A percentile compares a stretch with the other conserved stretches of the same genome.
Conservation (phyloP, 2,888 invertebrate species). For the Theretra japonica region DNA sequence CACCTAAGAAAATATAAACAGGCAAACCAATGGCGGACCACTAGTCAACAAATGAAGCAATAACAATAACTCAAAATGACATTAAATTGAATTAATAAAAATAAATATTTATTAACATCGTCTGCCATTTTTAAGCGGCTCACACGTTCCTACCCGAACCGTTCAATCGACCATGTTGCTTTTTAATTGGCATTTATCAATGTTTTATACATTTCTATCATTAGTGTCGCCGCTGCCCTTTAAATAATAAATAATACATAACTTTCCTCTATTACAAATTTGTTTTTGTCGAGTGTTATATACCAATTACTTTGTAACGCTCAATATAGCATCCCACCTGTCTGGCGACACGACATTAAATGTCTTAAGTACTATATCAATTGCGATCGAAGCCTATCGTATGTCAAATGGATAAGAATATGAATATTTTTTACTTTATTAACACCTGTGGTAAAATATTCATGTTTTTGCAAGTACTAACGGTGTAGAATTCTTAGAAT, state of each 20-base stretch:
- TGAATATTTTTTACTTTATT: slow-evolving; percentile 10
- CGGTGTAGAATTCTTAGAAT: too few relatives aligned
- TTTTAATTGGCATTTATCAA: slow-evolving; percentile 23
- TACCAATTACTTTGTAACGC: slow-evolving; percentile 20
- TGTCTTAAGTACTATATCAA: slow-evolving; percentile 3
- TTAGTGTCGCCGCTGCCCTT: slow-evolving; percentile 23
- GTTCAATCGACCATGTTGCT: background rate
- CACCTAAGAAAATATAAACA: too few relatives aligned
- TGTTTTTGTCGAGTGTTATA: slow-evolving; percentile 21
- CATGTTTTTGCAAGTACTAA: background rate
- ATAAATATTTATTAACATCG: background rate
- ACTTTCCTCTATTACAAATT: slow-evolving; percentile 20
- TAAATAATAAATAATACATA: slow-evolving; percentile 16
- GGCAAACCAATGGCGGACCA: too few relatives aligned
- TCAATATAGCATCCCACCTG: slow-evolving; percentile 19
- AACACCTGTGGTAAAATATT: background rate
- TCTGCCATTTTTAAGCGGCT: background rate
- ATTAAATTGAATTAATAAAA: background rate
- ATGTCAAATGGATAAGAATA: slow-evolving; percentile 9
- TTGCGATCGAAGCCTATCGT: background rate
- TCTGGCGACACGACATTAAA: background rate
- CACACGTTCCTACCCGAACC: slow-evolving; percentile 12
- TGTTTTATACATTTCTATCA: slow-evolving; percentile 20
- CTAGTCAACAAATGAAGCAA: background rate
- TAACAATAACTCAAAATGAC: background rate